Conservation (phyloP, 2,888 invertebrate genomes). For the Reticulitermes lucifugus region DNA sequence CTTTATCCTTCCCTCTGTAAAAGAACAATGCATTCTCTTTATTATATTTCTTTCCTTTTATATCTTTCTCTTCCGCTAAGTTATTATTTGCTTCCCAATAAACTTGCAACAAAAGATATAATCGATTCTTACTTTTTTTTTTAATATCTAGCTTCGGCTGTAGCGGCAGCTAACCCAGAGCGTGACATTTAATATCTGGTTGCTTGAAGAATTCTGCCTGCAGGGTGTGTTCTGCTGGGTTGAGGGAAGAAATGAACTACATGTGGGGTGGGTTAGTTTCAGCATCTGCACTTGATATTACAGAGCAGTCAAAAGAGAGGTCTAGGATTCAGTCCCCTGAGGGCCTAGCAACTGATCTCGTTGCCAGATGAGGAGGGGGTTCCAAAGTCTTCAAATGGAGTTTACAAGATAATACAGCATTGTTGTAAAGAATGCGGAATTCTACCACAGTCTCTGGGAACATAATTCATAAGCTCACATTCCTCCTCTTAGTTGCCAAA, state of each 20-base stretch:
- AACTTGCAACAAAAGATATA: slow-evolving; percentile 47
- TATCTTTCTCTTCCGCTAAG: slow-evolving; percentile 17
- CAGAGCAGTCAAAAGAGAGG: slow-evolving; percentile 33
- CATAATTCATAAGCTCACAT: slow-evolving; percentile 18
- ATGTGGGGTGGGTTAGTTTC: slow-evolving; percentile 42
- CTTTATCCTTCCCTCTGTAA: not conserved
- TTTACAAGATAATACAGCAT: not conserved
- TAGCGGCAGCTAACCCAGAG: not conserved
- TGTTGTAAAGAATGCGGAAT: slow-evolving; percentile 14
- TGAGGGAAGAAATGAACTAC: slow-evolving; percentile 43
- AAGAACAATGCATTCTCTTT: slow-evolving; percentile 11
- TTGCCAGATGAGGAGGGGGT: not conserved
- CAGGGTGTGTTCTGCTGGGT: slow-evolving; percentile 24
- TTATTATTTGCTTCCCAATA: slow-evolving; percentile 48
- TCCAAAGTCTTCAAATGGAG: slow-evolving; percentile 19
- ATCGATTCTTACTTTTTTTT: slow-evolving; percentile 49
- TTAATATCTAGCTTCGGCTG: slow-evolving; percentile 43
- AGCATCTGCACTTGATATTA: slow-evolving; percentile 51
- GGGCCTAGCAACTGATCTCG: slow-evolving; percentile 10
- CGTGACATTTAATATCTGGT: slow-evolving; percentile 50
- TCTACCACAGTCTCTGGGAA: not conserved
- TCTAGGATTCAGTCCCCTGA: slow-evolving; percentile 37
- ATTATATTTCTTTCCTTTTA: not conserved
- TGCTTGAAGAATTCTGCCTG: slow-evolving; percentile 43
- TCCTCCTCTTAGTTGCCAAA: not conserved